phyloP scores from a whole-genome alignment of 2,888 invertebrate species.

The Conchocele bisecta region DNA sequence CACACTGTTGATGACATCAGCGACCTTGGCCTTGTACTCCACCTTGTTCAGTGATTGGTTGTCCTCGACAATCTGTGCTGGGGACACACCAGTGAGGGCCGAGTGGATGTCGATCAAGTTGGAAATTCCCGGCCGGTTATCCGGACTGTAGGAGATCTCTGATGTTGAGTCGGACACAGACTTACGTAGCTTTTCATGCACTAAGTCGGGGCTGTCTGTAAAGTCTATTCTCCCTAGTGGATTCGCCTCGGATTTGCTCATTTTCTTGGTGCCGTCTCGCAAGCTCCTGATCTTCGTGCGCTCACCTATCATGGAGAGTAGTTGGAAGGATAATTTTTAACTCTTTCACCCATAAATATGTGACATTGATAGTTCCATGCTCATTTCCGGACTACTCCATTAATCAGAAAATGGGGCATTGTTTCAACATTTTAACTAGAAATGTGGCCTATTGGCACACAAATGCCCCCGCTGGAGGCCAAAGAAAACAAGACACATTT shows the following conservation, averaged over 20 bases:
- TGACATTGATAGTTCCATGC: too few relatives aligned
- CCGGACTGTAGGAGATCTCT: slow-evolving; percentile 91
- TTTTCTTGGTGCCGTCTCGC: slow-evolving; percentile 94
- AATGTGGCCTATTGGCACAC: too few relatives aligned
- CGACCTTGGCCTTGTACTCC: slow-evolving; percentile 89
- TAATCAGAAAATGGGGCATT: too few relatives aligned
- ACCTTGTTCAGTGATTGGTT: slow-evolving; percentile 88
- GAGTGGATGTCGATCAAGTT: slow-evolving; percentile 94
- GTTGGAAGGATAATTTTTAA: too few relatives aligned
- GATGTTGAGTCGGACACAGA: slow-evolving; percentile 95
- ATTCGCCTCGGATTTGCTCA: slow-evolving; percentile 97
- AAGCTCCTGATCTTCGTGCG: slow-evolving; percentile 88
- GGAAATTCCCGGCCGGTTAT: slow-evolving; percentile 91
- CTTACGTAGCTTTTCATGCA: slow-evolving; percentile 90
- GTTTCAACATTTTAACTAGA: too few relatives aligned
- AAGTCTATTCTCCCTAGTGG: slow-evolving; percentile 91
- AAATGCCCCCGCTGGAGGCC: too few relatives aligned
- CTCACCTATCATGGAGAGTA: too few relatives aligned
- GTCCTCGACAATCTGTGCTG: slow-evolving; percentile 89
- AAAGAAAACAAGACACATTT: too few relatives aligned
- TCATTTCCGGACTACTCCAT: too few relatives aligned
- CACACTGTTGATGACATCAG: slow-evolving; percentile 88
- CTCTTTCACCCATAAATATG: too few relatives aligned
- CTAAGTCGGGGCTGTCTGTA: slow-evolving; percentile 88
- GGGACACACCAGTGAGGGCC: slow-evolving; percentile 87